phyloP scores from a whole-genome alignment of 92 coral and sea anemone species.

The Siderastrea siderea region DNA sequence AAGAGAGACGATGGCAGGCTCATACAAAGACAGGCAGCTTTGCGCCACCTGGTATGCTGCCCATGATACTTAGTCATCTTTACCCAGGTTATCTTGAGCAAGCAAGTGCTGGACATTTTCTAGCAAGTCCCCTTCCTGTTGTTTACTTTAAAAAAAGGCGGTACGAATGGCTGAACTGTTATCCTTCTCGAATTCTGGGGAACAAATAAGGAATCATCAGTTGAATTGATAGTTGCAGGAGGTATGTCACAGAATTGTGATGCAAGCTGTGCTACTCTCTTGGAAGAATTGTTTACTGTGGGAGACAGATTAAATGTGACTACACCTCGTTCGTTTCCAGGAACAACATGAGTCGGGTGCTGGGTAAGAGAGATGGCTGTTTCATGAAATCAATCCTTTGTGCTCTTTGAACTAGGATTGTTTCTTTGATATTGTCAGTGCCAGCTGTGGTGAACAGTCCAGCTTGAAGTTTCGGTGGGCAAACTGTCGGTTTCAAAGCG shows the following conservation, averaged over 20 bases:
- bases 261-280: constrained; percentile 45
- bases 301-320: constrained; percentile 4
- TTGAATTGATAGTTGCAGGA: constrained; percentile 19
- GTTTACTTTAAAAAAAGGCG: background rate
- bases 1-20: constrained; percentile 44
- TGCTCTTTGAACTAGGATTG: constrained; percentile 73
- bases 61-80: constrained; percentile 43
- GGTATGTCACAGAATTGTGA: constrained; percentile 27
- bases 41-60: constrained; percentile 58
- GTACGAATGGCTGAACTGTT: background rate
- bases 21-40: constrained; percentile 4
- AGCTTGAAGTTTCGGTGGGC: constrained; percentile 54
- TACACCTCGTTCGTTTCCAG: constrained; percentile 25
- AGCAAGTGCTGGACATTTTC: constrained; percentile 18
- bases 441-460: constrained; percentile 71
- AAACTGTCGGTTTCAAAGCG: constrained; percentile 63
- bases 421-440: constrained; percentile 70
- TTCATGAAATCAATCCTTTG: constrained; percentile 63
- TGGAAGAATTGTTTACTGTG: constrained; percentile 7
- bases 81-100: background rate
- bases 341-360: constrained; percentile 50
- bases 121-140: constrained; percentile 48
- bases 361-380: too few species aligned
- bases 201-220: background rate
- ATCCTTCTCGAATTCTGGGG: background rate